Percentiles rank a stretch among this genome's conserved stretches.
phyloP scores from a whole-genome alignment of 2,888 invertebrate species.

The Podotricha telesiphe region DNA sequence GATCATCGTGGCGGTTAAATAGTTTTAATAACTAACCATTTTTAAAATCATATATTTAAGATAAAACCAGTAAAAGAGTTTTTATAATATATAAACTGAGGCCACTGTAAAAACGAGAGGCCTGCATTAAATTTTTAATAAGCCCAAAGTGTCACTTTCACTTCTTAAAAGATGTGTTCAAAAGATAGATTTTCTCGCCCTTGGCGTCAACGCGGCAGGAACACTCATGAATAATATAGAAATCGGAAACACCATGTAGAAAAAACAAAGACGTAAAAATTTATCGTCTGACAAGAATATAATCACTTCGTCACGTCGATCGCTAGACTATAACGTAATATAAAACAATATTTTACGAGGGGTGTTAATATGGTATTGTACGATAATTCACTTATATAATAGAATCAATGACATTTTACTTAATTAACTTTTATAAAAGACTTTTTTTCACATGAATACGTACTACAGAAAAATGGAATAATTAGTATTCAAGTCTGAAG shows the following conservation, averaged over 20 bases:
- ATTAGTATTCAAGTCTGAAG: constrained; percentile 1
- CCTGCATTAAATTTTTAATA: not conserved
- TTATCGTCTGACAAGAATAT: constrained; percentile 33
- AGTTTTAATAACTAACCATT: no score
- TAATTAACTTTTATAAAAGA: constrained; percentile 3
- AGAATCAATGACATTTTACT: constrained; percentile 1
- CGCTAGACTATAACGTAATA: not conserved
- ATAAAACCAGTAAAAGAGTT: no score
- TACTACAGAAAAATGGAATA: not conserved
- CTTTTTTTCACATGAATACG: not conserved
- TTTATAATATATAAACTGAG: not conserved
- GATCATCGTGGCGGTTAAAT: no score
- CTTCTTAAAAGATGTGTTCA: constrained; percentile 52
- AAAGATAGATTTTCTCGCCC: constrained; percentile 37
- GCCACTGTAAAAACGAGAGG: no score
- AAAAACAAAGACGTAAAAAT: constrained; percentile 38
- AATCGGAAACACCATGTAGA: constrained; percentile 32
- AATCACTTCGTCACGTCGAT: constrained; percentile 15
- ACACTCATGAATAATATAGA: constrained; percentile 43
- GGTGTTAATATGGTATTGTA: constrained; percentile 5
- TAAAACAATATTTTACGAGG: constrained; percentile 8
- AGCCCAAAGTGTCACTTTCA: constrained; percentile 53
- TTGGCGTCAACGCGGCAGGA: constrained; percentile 40
- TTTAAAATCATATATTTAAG: no score
- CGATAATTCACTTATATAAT: not conserved